Evolutionary conservation across 2,797 vertebrate species (phyloP).

Genomic region (Chelmon rostratus): DNA sequence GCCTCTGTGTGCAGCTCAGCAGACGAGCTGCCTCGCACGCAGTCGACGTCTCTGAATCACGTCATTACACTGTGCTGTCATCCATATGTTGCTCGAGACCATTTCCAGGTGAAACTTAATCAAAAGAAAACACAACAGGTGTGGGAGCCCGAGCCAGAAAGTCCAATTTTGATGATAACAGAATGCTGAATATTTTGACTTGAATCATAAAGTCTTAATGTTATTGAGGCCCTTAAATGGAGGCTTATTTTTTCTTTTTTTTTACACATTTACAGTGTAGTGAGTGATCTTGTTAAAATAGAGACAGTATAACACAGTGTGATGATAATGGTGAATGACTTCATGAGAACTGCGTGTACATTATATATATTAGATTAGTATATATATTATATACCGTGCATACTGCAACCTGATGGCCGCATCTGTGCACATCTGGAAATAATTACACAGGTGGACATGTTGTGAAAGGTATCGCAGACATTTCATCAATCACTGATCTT

Average conservation of each 20-base stretch:
- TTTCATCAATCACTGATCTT: background rate
- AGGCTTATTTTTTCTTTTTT: background rate
- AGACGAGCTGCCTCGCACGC: conserved; percentile 17
- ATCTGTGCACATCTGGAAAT: background rate
- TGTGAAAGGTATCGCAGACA: background rate
- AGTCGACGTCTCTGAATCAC: conserved; percentile 24
- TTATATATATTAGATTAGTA: too few species aligned
- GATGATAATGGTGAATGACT: background rate
- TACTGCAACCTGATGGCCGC: background rate
- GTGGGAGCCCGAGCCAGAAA: background rate
- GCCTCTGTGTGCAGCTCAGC: conserved; percentile 37
- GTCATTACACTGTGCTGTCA: conserved; percentile 3
- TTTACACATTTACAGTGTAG: background rate
- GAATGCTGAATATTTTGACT: background rate
- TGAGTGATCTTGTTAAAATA: background rate
- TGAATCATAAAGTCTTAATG: background rate
- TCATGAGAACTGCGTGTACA: background rate
- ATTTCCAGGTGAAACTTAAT: conserved; percentile 8
- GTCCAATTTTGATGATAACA: background rate
- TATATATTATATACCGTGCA: too few species aligned
- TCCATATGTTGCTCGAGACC: conserved; percentile 5
- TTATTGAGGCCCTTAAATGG: background rate
- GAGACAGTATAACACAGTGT: background rate
- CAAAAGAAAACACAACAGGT: conserved; percentile 3
- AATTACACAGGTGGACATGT: background rate